Evolutionary conservation across 1,140 invertebrate genomes (phyloP), one percentile per base, ranked within the genome.

Genomic region (Bombus pascuorum): DNA sequence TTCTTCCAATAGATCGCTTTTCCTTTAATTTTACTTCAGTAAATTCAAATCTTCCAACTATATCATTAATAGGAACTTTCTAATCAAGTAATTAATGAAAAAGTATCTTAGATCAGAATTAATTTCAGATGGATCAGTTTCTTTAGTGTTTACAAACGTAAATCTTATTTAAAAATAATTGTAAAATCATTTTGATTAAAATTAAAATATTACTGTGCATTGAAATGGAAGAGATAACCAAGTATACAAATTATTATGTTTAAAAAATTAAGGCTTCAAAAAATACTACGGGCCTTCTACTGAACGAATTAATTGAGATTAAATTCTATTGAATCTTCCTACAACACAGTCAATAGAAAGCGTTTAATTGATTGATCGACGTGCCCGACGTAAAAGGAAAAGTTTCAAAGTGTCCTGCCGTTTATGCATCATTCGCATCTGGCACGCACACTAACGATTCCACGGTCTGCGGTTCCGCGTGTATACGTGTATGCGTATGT

Each of bases 401-500:
- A 65, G 75, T 77, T 32, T 65, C 53, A 15, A 75, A 44, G 22
- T 32, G 47, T 78, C 47, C 32, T 34, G 3, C 3, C 22, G 39
- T 78, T 78, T 65, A 65, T 65, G 42, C 59, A 65, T 78, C 42
- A 78, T 42, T 77, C 65, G 59, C 59, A 57, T 57, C 74, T 44
- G 77, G 68, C 76, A 80, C 76, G 83, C 75, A 39, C 68, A 53
- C 77, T 13, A 3, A 59, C 66, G 12, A 68, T 53, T 22, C 39
- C 32, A 59, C 44, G 37, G 71, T 83, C 59, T 57, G 74, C 65
- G 28, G 42, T 66, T 71, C 70, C 70, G 73, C 66, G 74, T 87
- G 65, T 85, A 70, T 83, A 81, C 84, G 72, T 79, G 65, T 81
- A 76, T 80, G 34, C 66, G 39, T 75, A 57, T 47, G 65, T 75